Conservation (phyloP, 2,888 invertebrate genomes). For the Athalia cordata region DNA sequence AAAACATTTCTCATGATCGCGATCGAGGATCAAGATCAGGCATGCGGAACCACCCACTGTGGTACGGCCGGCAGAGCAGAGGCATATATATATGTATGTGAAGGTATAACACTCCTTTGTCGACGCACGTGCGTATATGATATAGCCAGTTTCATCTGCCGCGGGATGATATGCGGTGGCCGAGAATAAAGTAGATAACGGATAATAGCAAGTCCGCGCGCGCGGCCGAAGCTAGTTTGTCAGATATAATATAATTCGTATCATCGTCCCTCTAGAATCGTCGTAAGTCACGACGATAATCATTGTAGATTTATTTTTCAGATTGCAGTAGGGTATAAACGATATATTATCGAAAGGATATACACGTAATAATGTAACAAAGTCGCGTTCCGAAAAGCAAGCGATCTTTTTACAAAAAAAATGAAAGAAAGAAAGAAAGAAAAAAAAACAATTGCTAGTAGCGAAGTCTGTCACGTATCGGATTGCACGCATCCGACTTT, state of each 20-base stretch:
- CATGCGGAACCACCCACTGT: conserved; percentile 68
- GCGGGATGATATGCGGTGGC: no score
- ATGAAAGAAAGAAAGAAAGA: background rate
- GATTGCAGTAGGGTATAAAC: no score
- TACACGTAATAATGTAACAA: no score
- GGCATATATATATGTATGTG: background rate
- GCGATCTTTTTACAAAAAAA: background rate
- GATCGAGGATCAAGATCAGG: conserved; percentile 68
- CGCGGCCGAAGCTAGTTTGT: no score
- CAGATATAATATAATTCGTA: no score
- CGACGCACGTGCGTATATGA: conserved; percentile 9
- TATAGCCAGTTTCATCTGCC: background rate
- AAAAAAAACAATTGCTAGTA: conserved; percentile 28
- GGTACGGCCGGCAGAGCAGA: conserved; percentile 34
- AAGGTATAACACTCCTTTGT: background rate
- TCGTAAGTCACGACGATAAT: no score
- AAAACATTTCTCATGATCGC: conserved; percentile 61
- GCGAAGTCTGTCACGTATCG: conserved; percentile 70
- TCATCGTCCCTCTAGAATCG: no score
- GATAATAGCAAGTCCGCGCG: no score
- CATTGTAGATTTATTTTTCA: no score
- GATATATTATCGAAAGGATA: no score
- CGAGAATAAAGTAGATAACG: no score
- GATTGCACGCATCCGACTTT: conserved; percentile 68
- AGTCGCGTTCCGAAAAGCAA: no score